Percentiles rank a stretch among this genome's conserved stretches.
Evolutionary conservation across 2,113 vertebrate species (phyloP).

Genomic region (Acanthochromis polyacanthus): DNA sequence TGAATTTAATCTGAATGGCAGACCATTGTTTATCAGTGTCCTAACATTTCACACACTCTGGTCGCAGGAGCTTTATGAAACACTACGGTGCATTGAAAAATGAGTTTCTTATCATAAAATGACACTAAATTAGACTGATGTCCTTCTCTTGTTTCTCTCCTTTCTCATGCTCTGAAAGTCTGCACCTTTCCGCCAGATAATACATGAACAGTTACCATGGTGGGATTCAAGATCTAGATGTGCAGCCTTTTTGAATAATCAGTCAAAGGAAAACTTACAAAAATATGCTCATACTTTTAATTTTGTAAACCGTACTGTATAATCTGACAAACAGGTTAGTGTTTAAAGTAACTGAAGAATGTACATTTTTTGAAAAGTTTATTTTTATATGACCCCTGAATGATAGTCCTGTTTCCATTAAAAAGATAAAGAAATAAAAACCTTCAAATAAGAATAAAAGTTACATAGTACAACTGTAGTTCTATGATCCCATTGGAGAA

Average conservation of each 20-base stretch:
- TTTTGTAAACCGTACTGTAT: not conserved
- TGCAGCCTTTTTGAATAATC: not conserved
- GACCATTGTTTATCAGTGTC: slow-evolving; percentile 9
- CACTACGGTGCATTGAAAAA: not conserved
- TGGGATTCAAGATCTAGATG: not conserved
- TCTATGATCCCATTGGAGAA: no score
- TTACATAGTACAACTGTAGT: no score
- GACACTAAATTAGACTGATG: not conserved
- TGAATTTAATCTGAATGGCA: slow-evolving; percentile 31
- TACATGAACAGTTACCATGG: not conserved
- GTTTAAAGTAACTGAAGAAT: no score
- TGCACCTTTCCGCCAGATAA: slow-evolving; percentile 17
- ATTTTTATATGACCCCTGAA: no score
- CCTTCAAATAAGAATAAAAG: no score
- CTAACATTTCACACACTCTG: slow-evolving; percentile 8
- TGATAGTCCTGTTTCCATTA: no score
- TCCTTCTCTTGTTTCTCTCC: slow-evolving; percentile 25
- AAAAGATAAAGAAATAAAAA: no score
- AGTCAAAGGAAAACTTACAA: not conserved
- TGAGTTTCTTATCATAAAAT: slow-evolving; percentile 25
- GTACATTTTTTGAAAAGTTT: no score
- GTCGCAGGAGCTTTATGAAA: not conserved
- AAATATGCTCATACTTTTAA: not conserved
- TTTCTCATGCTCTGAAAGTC: not conserved
- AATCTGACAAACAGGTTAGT: no score